Base-by-base conservation (phyloP, 1,140 invertebrate genomes). In the Apocrypta bakeri region DNA sequence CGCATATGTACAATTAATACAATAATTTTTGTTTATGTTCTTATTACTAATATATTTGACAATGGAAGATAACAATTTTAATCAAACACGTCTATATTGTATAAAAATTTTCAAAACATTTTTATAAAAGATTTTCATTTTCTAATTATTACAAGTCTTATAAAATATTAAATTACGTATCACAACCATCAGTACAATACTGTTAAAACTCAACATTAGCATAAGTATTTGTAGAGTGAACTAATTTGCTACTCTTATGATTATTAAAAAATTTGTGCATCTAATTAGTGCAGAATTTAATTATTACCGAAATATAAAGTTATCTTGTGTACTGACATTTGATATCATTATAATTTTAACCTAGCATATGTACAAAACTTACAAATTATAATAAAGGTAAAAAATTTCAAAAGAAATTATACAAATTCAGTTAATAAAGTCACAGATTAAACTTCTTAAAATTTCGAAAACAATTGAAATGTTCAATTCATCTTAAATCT, bases 1-100 rank as follows among this genome's bases (percentile, higher is more conserved):
- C 71, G 29, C 33, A n/a, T 74, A 83, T 37, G n/a, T 61, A 84
- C 61, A 56, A 71, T 66, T 73, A 79, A 33, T 27, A 25, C 6
- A 31, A 66, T 76, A 71, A 78, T 76, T 71, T 73, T 61, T 82
- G 79, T 78, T 77, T 73, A 74, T 68, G n/a, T 33, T 85, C 14
- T 75, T 66, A 77, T 17, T 25, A 77, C 33, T 78, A 66, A 27
- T 42, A 76, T 63, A 21, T 76, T 63, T 37, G 21, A n/a, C 48
- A 56, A 56, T 56, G 66, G 31, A 77, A 77, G 17, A 9, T 64
- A 29, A 25, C 31, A 66, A 42, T 68, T 66, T 77, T 40, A 42
- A 68, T 29, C 6, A 48, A 56, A 56, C 21, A 17, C 21, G 3
- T 29, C 27, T 40, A 72, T 25, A 72, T 40, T 42, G 33, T 24